A percentile compares a stretch with the other conserved stretches of the same genome.
These are phyloP conservation scores for Puntigrus tetrazona DNA, from an alignment of 2,113 vertebrate genomes.

Conservation along the genomic window DNA sequence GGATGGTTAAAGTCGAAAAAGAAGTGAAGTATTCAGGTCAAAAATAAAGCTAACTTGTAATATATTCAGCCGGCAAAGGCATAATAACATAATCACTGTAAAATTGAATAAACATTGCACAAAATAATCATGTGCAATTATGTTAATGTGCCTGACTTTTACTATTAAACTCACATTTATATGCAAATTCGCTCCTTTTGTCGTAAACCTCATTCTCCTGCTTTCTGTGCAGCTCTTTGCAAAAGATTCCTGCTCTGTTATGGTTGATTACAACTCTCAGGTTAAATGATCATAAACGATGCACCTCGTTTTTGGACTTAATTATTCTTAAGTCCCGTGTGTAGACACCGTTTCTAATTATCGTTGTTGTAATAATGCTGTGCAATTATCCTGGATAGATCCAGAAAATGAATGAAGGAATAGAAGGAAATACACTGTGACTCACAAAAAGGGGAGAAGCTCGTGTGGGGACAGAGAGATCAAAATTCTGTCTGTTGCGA, in stretches of 20 bases:
- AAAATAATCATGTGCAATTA: conserved; percentile 21
- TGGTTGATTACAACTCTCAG: neutral
- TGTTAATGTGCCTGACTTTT: neutral
- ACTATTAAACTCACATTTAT: conserved; percentile 10
- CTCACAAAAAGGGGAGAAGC: neutral
- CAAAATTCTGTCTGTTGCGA: neutral
- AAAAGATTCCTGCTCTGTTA: neutral
- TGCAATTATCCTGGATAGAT: neutral
- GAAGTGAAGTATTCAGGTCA: neutral
- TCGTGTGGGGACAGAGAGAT: neutral
- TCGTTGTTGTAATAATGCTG: neutral
- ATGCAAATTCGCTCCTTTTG: conserved; percentile 23
- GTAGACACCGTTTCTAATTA: neutral
- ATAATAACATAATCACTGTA: conserved; percentile 13
- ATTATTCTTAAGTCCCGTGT: neutral
- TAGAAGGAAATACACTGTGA: neutral
- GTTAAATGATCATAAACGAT: neutral
- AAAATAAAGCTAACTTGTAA: neutral
- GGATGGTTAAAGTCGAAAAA: neutral
- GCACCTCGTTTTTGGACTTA: neutral
- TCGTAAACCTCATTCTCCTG: conserved; percentile 9
- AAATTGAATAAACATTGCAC: conserved; percentile 7
- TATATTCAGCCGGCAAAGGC: conserved; percentile 13
- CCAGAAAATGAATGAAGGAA: neutral
- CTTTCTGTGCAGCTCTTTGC: neutral